These are phyloP conservation scores for Allobates femoralis DNA, from an alignment of 2,797 vertebrate genomes.

Conservation along the genomic window DNA sequence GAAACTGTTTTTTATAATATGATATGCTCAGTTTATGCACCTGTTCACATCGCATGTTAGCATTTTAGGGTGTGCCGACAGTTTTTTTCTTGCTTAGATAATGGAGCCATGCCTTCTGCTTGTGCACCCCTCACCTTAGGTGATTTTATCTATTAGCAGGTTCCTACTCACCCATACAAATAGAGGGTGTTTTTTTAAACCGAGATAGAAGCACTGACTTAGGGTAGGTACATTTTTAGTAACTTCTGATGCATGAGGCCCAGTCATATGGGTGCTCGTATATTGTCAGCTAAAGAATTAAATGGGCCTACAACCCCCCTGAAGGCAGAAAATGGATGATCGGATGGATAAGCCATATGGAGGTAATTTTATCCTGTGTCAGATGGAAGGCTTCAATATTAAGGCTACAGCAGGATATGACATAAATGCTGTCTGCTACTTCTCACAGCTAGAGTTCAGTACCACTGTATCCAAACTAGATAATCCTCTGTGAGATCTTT, in stretches of 20 bases:
- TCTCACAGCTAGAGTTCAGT: not conserved
- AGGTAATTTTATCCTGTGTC: not conserved
- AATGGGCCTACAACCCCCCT: not conserved
- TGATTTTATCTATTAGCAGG: too few relatives aligned
- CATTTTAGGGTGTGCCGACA: too few relatives aligned
- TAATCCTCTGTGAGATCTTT: not conserved
- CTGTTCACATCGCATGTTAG: too few relatives aligned
- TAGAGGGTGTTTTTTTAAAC: not conserved
- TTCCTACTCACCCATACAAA: too few relatives aligned
- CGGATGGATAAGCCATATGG: constrained; percentile 20
- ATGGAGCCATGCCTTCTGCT: too few relatives aligned
- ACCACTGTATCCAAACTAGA: not conserved
- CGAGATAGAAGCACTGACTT: too few relatives aligned
- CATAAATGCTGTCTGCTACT: too few relatives aligned
- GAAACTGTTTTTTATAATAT: too few relatives aligned
- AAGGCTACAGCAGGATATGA: not conserved
- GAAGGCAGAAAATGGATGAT: constrained; percentile 1
- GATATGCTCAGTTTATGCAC: too few relatives aligned
- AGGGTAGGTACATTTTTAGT: too few relatives aligned
- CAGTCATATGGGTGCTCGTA: not conserved
- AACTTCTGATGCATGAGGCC: not conserved
- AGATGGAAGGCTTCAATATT: not conserved
- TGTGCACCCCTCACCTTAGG: too few relatives aligned
- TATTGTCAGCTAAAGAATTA: constrained; percentile 12
- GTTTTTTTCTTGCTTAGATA: too few relatives aligned